Percentiles rank a stretch among this genome's conserved stretches.
Evolutionary conservation across 2,113 vertebrate genomes (phyloP).

Genomic region (Bothrops jararaca): DNA sequence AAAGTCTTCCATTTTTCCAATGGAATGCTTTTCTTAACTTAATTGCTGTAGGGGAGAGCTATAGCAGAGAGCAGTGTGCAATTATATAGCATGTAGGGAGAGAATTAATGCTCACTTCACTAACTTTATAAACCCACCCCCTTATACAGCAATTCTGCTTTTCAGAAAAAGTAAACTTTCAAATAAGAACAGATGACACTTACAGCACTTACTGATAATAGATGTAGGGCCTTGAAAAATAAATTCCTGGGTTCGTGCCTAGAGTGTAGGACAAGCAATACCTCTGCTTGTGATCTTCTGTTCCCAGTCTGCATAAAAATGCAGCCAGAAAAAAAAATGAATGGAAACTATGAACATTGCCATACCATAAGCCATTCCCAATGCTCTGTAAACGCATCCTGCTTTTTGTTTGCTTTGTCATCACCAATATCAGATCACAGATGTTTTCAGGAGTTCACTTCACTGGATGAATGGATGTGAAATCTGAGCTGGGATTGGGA

Average conservation of each 20-base stretch:
- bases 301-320: not conserved
- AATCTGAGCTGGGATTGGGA: not conserved
- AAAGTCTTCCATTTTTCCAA: not conserved
- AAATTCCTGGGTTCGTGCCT: not conserved
- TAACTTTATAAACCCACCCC: not conserved
- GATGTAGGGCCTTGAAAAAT: not conserved
- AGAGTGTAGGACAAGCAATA: not conserved
- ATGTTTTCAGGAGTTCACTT: not conserved
- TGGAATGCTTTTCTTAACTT: not conserved
- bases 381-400: not conserved
- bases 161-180: not conserved
- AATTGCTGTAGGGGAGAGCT: not conserved
- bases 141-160: not conserved
- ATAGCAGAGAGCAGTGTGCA: not conserved
- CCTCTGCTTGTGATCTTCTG: not conserved
- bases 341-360: not conserved
- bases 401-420: not conserved
- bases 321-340: not conserved
- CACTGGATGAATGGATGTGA: not conserved
- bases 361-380: not conserved
- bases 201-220: not conserved
- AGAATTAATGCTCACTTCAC: not conserved
- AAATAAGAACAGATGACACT: not conserved
- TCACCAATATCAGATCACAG: not conserved
- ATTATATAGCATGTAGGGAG: not conserved